Base-by-base conservation (phyloP, 2,113 vertebrate species). In the Lathamus discolor region DNA sequence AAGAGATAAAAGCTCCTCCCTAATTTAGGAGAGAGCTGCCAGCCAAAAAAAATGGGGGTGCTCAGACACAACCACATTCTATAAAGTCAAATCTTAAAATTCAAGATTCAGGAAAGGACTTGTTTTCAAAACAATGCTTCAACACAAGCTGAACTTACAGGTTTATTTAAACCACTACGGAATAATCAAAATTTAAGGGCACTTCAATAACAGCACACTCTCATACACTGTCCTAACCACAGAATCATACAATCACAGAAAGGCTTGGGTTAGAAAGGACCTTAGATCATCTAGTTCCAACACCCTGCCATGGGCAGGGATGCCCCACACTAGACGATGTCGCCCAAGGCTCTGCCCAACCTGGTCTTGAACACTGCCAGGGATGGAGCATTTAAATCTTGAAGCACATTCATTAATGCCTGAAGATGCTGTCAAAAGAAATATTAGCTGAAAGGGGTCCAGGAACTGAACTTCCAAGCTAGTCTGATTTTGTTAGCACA, bases 1-100 rank as follows among this genome's bases (percentile, higher is more conserved):
- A 35, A 63, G 72, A 95, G 85, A 96, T 93, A 94, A 94, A 95
- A 83, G 82, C 54, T 92, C 49, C 51, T 91, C 67, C 67, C 44
- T 86, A 74, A 80, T 85, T 90, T 63, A 91, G 72, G 29, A 80
- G 44, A 77, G 41, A 0, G 0, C 55, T 66, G 67, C 66, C 84
- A 95, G 85, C 44, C 81, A 97, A 90, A 59, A 59, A 24, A 64
- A 55, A 18, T 9, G 8, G n/a, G n/a, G 66, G 17, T 87, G 70
- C 59, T 89, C 52, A 87, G 52, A 91, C n/a, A 79, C 46, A 89
- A 54, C 17, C 11, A 44, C 8, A 20, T 11, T 62, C 31, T 29
- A 29, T 69, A 78, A 93, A 59, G 74, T 70, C 39, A 69, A 69
- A 76, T 57, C 28, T 80, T 74, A 41, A 67, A 77, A 86, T 52